Evolutionary conservation across 2,113 vertebrate genomes (phyloP).

Genomic region (Bubo scandiacus): DNA sequence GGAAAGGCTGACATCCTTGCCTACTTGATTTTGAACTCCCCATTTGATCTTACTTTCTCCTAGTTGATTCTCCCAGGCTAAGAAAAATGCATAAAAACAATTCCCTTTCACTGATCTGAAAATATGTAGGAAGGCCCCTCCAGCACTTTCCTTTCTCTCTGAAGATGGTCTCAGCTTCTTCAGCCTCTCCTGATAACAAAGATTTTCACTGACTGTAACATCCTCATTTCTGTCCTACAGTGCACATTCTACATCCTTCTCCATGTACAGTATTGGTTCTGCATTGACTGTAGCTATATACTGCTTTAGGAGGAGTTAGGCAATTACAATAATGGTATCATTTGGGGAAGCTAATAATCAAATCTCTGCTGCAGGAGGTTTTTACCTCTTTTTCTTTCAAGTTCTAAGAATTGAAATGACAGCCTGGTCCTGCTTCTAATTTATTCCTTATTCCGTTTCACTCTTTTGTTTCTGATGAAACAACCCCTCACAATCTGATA

Average conservation of each 20-base stretch:
- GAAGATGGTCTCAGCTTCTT: not conserved
- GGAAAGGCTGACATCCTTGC: not conserved
- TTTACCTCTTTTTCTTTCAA: not conserved
- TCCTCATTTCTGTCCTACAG: not conserved
- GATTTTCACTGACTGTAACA: not conserved
- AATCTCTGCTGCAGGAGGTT: not conserved
- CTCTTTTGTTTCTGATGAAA: slow-evolving; percentile 14
- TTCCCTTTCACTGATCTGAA: not conserved
- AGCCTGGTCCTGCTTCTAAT: not conserved
- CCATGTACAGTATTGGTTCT: not conserved
- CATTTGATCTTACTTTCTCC: not conserved
- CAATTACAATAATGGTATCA: not conserved
- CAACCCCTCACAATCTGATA: not conserved
- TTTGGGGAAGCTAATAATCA: not conserved
- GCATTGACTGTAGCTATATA: not conserved
- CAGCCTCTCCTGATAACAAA: not conserved
- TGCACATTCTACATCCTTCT: not conserved
- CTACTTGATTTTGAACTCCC: not conserved
- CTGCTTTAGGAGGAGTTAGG: not conserved
- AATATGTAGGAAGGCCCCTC: not conserved
- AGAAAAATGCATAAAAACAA: not conserved
- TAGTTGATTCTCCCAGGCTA: not conserved
- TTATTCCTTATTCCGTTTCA: slow-evolving; percentile 11
- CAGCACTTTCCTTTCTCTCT: not conserved
- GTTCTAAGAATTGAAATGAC: not conserved